phyloP scores from a whole-genome alignment of 2,888 invertebrate species.

The Timema podura region DNA sequence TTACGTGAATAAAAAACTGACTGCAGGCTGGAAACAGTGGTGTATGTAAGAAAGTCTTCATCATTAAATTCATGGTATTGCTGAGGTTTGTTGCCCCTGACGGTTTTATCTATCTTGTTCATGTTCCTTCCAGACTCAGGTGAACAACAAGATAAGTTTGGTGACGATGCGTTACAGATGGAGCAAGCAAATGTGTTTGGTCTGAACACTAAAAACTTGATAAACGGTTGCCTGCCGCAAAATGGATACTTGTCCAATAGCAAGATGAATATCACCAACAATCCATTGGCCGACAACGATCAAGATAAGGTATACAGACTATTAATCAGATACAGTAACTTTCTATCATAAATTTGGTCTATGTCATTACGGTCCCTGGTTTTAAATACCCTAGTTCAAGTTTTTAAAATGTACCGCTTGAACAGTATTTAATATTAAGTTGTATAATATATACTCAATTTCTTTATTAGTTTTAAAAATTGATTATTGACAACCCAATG shows the following conservation, averaged over 20 bases:
- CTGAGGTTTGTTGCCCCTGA: background rate
- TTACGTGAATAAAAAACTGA: too few relatives aligned
- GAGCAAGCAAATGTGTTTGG: conserved; percentile 25
- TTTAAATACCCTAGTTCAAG: too few relatives aligned
- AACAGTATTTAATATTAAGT: too few relatives aligned
- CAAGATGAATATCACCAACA: conserved; percentile 68
- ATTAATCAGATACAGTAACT: conserved; percentile 25
- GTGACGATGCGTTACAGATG: conserved; percentile 26
- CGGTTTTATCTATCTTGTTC: background rate
- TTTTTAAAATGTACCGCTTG: too few relatives aligned
- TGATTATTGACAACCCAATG: too few relatives aligned
- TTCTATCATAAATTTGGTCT: background rate
- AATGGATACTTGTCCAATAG: conserved; percentile 47
- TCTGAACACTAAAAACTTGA: conserved; percentile 18
- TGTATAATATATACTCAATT: too few relatives aligned
- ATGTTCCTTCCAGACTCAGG: conserved; percentile 10
- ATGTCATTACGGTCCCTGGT: too few relatives aligned
- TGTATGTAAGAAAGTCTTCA: too few relatives aligned
- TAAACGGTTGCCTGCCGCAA: conserved; percentile 27
- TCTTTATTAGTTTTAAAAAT: too few relatives aligned
- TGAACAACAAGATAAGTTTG: conserved; percentile 26
- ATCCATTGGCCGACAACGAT: conserved; percentile 61
- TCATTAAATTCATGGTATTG: too few relatives aligned
- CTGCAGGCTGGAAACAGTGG: too few relatives aligned
- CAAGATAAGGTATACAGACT: conserved; percentile 58